Evolutionary conservation across 2,888 invertebrate genomes (phyloP), one percentile per base, ranked within the genome.

Genomic region (Nipponacmea schrenckii): DNA sequence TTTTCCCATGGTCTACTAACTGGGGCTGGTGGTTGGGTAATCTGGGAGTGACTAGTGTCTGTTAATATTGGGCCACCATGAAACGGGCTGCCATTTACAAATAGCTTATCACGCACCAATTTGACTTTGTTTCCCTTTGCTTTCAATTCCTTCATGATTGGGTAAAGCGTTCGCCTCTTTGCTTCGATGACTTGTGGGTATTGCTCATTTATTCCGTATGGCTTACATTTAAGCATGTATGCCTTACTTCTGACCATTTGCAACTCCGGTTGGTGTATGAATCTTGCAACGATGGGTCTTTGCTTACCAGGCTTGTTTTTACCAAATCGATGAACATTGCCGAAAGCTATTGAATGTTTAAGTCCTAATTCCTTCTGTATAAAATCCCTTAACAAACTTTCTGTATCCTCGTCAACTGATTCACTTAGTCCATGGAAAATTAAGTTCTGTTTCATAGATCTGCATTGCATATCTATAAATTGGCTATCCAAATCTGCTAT

Each of bases 61-160:
- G 31, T 31, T 7, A 31, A 31, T 31, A 7, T 2, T 31, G 31
- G 31, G 31, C 7, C 31, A 31, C 50, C 50, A 4, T 2, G 5
- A n/a, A n/a, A 50, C n/a, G n/a, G 50, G n/a, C n/a, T 50, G n/a
- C n/a, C 50, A 50, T 50, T 50, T 50, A 4, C 50, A 50, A n/a
- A 50, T n/a, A 50, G 50, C 15, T 50, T 50, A n/a, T 50, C 50
- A 4, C n/a, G 50, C n/a, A 50, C 50, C 50, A 50, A n/a, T 50
- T n/a, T 50, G 15, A 50, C 50, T 50, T 50, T 50, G 50, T 50
- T 50, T n/a, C 50, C 50, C 2, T n/a, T n/a, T 2, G 50, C 50
- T n/a, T 50, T 50, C 50, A 50, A 50, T n/a, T 50, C n/a, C n/a
- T 50, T 50, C 50, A 50, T 50, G 12, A 50, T 50, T 50, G 50